Percentiles rank a stretch among this genome's conserved stretches.
Evolutionary conservation across 1,140 invertebrate genomes (phyloP).

Genomic region (Colletes gigas): DNA sequence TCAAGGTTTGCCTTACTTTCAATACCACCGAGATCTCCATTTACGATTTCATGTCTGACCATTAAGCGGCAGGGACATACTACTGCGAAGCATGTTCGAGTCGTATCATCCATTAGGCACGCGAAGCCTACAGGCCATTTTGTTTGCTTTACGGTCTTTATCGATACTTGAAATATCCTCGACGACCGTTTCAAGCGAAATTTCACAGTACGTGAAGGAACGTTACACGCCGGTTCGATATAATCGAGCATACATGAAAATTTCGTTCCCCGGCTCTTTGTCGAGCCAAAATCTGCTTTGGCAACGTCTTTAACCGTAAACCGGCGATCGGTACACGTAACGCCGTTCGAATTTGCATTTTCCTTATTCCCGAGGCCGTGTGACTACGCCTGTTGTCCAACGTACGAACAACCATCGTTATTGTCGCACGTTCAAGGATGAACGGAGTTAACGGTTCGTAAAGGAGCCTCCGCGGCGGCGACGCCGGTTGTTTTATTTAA

Average conservation of each 20-base stretch:
- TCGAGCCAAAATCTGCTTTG: too few species aligned
- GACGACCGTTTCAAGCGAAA: neutral
- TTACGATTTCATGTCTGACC: neutral
- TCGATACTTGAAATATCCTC: neutral
- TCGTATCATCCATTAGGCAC: too few species aligned
- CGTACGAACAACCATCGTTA: neutral
- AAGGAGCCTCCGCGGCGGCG: neutral
- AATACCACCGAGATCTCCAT: neutral
- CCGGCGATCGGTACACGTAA: neutral
- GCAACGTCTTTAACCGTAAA: too few species aligned
- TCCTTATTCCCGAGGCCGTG: neutral
- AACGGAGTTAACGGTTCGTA: neutral
- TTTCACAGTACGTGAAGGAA: too few species aligned
- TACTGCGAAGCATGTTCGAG: neutral
- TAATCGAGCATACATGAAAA: too few species aligned
- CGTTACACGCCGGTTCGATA: too few species aligned
- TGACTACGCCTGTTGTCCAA: neutral
- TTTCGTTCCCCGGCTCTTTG: too few species aligned
- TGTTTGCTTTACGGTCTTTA: neutral
- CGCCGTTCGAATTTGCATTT: constrained; percentile 6
- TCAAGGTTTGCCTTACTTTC: too few species aligned
- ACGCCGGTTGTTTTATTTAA: neutral
- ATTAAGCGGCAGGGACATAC: neutral
- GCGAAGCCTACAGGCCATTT: neutral
- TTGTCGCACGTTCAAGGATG: constrained; percentile 15